These are phyloP conservation scores for Amphipoea lucens DNA, from an alignment of 2,888 invertebrate species.

Conservation along the genomic window DNA sequence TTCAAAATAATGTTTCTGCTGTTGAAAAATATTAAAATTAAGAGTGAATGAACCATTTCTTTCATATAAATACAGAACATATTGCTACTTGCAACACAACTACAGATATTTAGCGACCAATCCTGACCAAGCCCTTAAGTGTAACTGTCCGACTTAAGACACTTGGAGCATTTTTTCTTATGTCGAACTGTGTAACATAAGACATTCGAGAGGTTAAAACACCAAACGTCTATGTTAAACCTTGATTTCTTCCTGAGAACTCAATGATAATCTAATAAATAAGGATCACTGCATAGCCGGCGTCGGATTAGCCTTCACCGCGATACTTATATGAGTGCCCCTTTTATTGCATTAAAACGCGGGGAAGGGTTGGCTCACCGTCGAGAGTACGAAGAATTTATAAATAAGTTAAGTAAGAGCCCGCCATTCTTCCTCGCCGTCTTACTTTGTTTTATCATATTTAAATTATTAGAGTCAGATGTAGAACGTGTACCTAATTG, in stretches of 20 bases:
- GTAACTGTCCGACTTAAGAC: too few species aligned
- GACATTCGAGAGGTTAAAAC: too few species aligned
- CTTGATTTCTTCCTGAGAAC: slow-evolving; percentile 49
- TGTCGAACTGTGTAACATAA: too few species aligned
- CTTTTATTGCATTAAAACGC: slow-evolving; percentile 89
- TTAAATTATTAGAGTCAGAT: slow-evolving; percentile 91
- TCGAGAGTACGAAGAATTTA: slow-evolving; percentile 85
- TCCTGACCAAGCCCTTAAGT: too few species aligned
- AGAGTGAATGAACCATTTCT: too few species aligned
- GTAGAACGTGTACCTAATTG: slow-evolving; percentile 91
- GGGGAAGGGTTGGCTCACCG: slow-evolving; percentile 84
- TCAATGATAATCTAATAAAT: slow-evolving; percentile 82
- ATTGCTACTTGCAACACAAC: too few species aligned
- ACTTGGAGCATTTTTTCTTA: too few species aligned
- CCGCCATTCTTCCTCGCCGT: slow-evolving; percentile 85
- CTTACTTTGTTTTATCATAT: slow-evolving; percentile 90
- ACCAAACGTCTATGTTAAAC: slow-evolving; percentile 13
- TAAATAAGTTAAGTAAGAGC: slow-evolving; percentile 88
- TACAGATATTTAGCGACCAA: too few species aligned
- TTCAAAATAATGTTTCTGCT: too few species aligned
- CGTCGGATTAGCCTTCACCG: slow-evolving; percentile 88
- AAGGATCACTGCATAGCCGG: slow-evolving; percentile 80
- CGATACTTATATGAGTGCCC: slow-evolving; percentile 89
- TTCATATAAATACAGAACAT: too few species aligned
- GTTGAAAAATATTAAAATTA: too few species aligned